Percentiles rank a stretch among this genome's conserved stretches.
Evolutionary conservation across 2,797 vertebrate genomes (phyloP).

Genomic region (Lutjanus argentimaculatus): DNA sequence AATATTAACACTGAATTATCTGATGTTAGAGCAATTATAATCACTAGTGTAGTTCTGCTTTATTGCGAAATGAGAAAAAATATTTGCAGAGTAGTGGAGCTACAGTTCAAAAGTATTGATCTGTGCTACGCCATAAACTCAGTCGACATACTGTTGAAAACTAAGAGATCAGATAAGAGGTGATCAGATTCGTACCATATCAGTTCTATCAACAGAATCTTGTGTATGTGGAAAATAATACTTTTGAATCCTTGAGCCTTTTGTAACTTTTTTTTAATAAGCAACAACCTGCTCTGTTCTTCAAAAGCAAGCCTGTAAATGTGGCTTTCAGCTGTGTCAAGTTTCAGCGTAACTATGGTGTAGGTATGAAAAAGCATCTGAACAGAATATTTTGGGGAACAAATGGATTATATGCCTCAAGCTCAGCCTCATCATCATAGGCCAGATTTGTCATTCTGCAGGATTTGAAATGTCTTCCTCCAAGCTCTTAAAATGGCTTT

Average conservation of each 20-base stretch:
- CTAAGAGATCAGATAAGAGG: conserved; percentile 10
- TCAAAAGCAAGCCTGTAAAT: conserved; percentile 25
- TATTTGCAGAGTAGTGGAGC: not conserved
- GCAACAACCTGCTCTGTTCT: conserved; percentile 35
- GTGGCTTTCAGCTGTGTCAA: conserved; percentile 31
- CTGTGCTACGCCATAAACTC: not conserved
- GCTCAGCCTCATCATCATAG: conserved; percentile 55
- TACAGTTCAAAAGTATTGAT: conserved; percentile 3
- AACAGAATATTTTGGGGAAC: conserved; percentile 62
- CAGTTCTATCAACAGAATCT: not conserved
- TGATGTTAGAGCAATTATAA: conserved; percentile 6
- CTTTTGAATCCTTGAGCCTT: conserved; percentile 24
- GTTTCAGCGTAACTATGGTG: conserved; percentile 36
- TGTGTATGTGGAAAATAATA: conserved; percentile 19
- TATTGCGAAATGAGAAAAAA: conserved; percentile 3
- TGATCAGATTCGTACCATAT: conserved; percentile 22
- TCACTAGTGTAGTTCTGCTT: not conserved
- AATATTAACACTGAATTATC: conserved; percentile 16
- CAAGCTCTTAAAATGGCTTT: conserved; percentile 61
- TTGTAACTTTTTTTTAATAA: conserved; percentile 42
- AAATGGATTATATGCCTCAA: conserved; percentile 64
- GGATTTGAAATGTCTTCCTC: conserved; percentile 67
- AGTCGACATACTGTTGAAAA: not conserved
- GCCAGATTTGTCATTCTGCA: conserved; percentile 65
- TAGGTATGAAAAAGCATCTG: conserved; percentile 46